Base-by-base conservation (phyloP, 2,888 invertebrate species). In the Endotricha flammealis region DNA sequence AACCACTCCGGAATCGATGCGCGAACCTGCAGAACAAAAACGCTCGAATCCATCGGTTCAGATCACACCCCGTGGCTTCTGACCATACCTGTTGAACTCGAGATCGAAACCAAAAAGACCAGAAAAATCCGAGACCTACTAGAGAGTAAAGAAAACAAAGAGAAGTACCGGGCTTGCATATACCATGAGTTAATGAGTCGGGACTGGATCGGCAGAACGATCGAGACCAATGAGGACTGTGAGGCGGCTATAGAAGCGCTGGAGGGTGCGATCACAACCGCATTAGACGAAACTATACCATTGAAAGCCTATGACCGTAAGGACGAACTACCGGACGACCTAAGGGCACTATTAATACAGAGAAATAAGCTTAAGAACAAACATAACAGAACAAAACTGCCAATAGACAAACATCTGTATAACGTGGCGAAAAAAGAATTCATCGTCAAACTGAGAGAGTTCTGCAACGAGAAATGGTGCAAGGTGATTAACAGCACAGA, bases 11-110 rank as follows among this genome's bases (percentile, higher is more conserved):
- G 11, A 10, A 25, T 25, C 25, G 27, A 11, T 11, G 7, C 20
- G 6, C 20, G n/a, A 20, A 6, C 20, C 12, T 9, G 6, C 11
- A 23, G 5, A 7, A 11, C 3, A 5, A 32, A 24, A 12, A 12
- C 14, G 16, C 23, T 13, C 24, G 25, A 24, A 25, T 4, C 4
- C 12, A 11, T 28, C 8, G 27, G 27, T 12, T 28, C 27, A 28
- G 27, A 28, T n/a, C 27, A 28, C 12, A 4, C 12, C 5, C 27
- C 27, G 4, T 28, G 27, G 27, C 12, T 28, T 8, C 27, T 28
- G 4, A 12, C 12, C 12, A 2, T 28, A 28, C 9, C 12, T 4
- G n/a, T 20, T 2, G 20, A 4, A 20, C 4, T 4, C 4, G 6
- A 20, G 2, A 20, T 3, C 6, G 20, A 20, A n/a, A 6, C 6